Base-by-base conservation (phyloP, 2,113 vertebrate genomes). In the Alosa alosa region DNA sequence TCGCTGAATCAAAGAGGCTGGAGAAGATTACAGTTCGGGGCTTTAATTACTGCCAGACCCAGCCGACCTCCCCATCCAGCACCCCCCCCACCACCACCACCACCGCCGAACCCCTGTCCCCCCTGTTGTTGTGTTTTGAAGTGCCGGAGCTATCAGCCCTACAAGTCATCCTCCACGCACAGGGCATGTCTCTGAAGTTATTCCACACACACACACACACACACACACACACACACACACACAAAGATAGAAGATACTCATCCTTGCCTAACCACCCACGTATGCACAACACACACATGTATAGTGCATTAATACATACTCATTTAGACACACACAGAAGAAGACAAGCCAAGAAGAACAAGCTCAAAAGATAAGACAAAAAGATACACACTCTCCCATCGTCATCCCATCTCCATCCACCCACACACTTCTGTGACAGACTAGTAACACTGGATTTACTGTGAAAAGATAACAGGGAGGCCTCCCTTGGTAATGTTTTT, bases 1-100 rank as follows among this genome's bases (percentile, higher is more conserved):
- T 89, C 82, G 22, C 88, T 89, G 91, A 92, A 94, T 94, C 94
- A 94, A 93, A 94, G 93, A 90, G 91, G 93, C 90, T 82, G 60
- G 89, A 92, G 91, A 89, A 93, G 93, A 93, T 92, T 91, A 87
- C 55, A 85, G 84, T 82, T 88, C 85, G 75, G 82, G 49, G 84
- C 83, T 84, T 87, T 91, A 85, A 88, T 88, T 87, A 86, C 84
- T 60, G 84, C 39, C 68, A 84, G 82, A 87, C 84, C 81, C 86
- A 55, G 55, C 41, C n/a, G 84, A 83, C 88, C 81, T 84, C 86
- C 86, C 72, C 25, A n/a, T 78, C 72, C 72, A 78, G 10, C 31
- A 13, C 36, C 36, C 31, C 31, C 31, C 31, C 31, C 31, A 31
- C 31, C 15, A 78, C 36, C 31, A 15, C 72, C 25, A 13, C 72